Conservation (phyloP, 2,888 invertebrate species). For the Cantharis rufa region DNA sequence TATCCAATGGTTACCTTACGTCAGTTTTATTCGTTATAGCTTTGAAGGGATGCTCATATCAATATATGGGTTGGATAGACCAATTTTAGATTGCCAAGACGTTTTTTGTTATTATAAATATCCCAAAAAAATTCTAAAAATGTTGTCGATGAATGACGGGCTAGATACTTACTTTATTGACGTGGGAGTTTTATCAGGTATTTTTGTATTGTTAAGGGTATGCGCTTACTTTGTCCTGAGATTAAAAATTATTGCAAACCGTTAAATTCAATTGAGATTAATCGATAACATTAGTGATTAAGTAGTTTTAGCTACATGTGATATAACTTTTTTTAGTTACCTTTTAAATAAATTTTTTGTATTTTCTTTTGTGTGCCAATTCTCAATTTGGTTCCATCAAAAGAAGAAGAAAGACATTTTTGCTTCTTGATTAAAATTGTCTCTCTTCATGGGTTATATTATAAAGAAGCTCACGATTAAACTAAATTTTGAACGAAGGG, state of each 20-base stretch:
- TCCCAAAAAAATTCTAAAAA: conserved; percentile 80
- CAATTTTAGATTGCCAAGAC: conserved; percentile 79
- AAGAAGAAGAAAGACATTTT: neutral
- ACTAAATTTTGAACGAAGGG: neutral
- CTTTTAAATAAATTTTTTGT: neutral
- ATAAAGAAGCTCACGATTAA: neutral
- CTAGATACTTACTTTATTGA: conserved; percentile 74
- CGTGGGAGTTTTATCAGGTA: conserved; percentile 77
- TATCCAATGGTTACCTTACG: conserved; percentile 85
- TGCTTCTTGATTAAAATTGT: neutral
- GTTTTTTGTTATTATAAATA: conserved; percentile 83
- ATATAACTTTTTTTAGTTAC: conserved; percentile 20
- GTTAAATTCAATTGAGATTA: conserved; percentile 23
- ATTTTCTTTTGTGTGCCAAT: neutral
- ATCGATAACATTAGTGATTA: neutral
- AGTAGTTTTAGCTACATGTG: conserved; percentile 26
- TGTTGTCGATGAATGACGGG: conserved; percentile 80
- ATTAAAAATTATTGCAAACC: conserved; percentile 69
- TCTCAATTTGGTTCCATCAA: neutral
- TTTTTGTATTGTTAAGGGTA: conserved; percentile 78
- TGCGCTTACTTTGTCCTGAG: conserved; percentile 82
- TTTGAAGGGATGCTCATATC: conserved; percentile 92
- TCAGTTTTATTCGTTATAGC: conserved; percentile 89
- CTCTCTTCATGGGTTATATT: neutral
- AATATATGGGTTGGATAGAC: conserved; percentile 86